Evolutionary conservation across 2,797 vertebrate genomes (phyloP), one percentile per base, ranked within the genome.

Genomic region (Hypotaenidia okinawae): DNA sequence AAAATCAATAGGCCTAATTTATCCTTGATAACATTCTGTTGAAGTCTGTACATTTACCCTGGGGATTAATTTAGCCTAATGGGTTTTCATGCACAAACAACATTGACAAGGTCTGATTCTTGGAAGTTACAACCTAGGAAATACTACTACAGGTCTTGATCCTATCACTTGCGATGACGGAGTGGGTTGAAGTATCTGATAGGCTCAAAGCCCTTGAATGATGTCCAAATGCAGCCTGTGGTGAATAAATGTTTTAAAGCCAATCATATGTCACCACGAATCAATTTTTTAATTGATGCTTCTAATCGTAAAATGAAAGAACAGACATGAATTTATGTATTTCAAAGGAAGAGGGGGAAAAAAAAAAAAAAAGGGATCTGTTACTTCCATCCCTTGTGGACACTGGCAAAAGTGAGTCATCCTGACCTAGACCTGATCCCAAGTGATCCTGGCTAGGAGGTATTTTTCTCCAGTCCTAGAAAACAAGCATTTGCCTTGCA

Each of bases 41-140:
- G 80, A 93, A 94, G 79, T 64, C 84, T 92, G 87, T 89, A 80
- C 3, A 0, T 92, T 94, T 95, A 90, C 75, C 41, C 77, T 80
- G 54, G 92, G 78, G 92, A 95, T 92, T 95, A 90, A 94, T 92
- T 95, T 94, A 96, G 82, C 87, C 84, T 96, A 97, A 96, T 95
- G 75, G 89, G 52, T 89, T 90, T 92, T 92, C 78, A 64, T 55
- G 79, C 9, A 21, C 89, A 92, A 96, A 87, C 54, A 95, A 62
- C 68, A 45, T 6, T 78, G 54, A 45, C 58, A 64, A 76, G 62
- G 55, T 64, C 90, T 69, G 84, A 79, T 91, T 95, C 89, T 92
- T 91, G 87, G 84, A 95, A 92, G 87, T 77, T 58, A 74, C 41
- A 1, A 18, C 55, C 63, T 4, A 90, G 67, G 59, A 92, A 93